Evolutionary conservation across 2,888 invertebrate genomes (phyloP), one percentile per base, ranked within the genome.

Genomic region (Andricus quercusramuli): DNA sequence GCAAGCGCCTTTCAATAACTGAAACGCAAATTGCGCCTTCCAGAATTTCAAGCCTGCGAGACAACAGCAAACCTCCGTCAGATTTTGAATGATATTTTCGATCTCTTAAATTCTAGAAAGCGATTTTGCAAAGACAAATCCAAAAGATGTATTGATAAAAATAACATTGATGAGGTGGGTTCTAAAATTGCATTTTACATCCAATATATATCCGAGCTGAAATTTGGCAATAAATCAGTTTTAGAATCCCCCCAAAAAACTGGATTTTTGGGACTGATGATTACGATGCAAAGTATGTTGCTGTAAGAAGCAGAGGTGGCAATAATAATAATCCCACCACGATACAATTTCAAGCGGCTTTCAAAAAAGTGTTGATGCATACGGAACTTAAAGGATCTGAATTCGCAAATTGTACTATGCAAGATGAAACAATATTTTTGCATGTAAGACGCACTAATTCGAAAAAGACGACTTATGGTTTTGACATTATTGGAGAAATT

Each of bases 221-320:
- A 77, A 67, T 62, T 65, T 25, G 20, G 13, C 44, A 62, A 66
- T 9, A 37, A 74, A 70, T n/a, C 59, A 44, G 77, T 86, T 22
- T 41, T 84, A 17, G 5, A 81, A 5, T 76, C 51, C 3, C n/a
- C 56, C 56, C 80, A 79, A 79, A 85, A 83, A 79, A 85, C 85
- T 32, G 85, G 85, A n/a, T 86, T 84, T 81, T 25, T 25, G 25
- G 25, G 25, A 25, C 25, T 25, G 25, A 25, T 25, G 1, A 25
- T 25, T 25, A 25, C 25, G 25, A 25, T 25, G 25, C 25, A 25
- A 25, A 25, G 25, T 25, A 25, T 25, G 1, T 25, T 25, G 77
- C 77, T 17, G 78, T 86, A 1, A 41, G 85, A 67, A 78, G 65
- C 4, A 65, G 13, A 65, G 25, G 32, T 29, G 65, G 32, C 3